Evolutionary conservation across 2,797 vertebrate genomes (phyloP), one percentile per base, ranked within the genome.

Genomic region (Myotis myotis): DNA sequence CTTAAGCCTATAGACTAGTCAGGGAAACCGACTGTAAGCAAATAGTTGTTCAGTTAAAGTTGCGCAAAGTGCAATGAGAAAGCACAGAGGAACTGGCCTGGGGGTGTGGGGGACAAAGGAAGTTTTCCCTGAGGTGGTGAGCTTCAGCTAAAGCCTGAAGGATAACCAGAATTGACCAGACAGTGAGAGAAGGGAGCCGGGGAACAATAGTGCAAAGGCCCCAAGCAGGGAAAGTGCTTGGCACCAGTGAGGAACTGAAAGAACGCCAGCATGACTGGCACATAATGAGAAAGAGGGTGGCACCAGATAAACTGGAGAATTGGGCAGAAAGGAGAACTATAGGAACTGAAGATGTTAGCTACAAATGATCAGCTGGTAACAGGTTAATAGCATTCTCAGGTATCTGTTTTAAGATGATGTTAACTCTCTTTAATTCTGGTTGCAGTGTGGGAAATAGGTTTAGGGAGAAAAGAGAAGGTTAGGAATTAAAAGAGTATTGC

Each of bases 21-120:
- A 72, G 85, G 60, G 68, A 96, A 93, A 89, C 30, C 30, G 23
- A 79, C 47, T 82, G 19, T 89, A 85, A 89, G 44, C 71, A 94
- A 93, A 95, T 57, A 66, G 49, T 80, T 90, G 86, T 49, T 93
- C 80, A 87, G 25, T 88, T 89, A 66, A 30, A 91, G 51, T 81
- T 91, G 49, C 93, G 53, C 74, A 79, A 38, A 93, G 83, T 60
- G 38, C 72, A 90, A 36, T n/a, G 19, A 94, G 74, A 81, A 95
- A 88, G 49, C 79, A 8, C 13, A 81, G 57, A 62, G 6, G 72
- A 13, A 64, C 8, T 60, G 41, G 16, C 22, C 30, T 89, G 71
- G 53, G 41, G 38, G 0, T 3, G 15, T 1, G 19, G 19, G 8
- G 15, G 25, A 55, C 15, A 22, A 16, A 25, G 68, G 71, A 87